phyloP scores from a whole-genome alignment of 1,140 invertebrate genomes.

The Drosophila ercepeae region DNA sequence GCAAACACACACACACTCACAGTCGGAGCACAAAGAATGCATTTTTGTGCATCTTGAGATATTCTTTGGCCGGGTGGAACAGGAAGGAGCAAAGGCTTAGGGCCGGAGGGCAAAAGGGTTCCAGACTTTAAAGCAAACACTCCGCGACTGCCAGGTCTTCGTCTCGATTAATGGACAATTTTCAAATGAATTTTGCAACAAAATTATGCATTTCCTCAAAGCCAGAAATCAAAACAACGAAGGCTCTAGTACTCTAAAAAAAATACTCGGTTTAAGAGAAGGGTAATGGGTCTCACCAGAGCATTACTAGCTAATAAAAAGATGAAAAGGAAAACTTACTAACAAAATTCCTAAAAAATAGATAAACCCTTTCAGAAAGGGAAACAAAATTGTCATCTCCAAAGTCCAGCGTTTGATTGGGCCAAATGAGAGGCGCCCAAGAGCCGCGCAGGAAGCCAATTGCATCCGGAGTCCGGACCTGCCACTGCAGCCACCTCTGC shows the following conservation, averaged over 20 bases:
- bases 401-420: conserved; percentile 53
- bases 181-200: conserved; percentile 45
- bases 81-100: conserved; percentile 14
- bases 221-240: not conserved
- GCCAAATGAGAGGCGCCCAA: conserved; percentile 64
- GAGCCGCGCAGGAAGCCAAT: conserved; percentile 62
- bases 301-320: no score
- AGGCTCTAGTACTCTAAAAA: not conserved
- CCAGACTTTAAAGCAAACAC: conserved; percentile 22
- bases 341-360: no score
- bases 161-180: conserved; percentile 52
- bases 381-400: conserved; percentile 31
- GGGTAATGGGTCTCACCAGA: no score
- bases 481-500: conserved; percentile 16
- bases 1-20: conserved; percentile 39
- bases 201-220: conserved; percentile 70
- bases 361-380: conserved; percentile 4
- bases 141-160: no score
- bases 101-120: conserved; percentile 32
- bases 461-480: conserved; percentile 60
- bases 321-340: no score
- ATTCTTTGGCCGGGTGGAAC: conserved; percentile 27
- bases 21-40: conserved; percentile 67
- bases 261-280: not conserved
- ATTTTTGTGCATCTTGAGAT: conserved; percentile 79